Evolutionary conservation across 2,113 vertebrate species (phyloP), one percentile per base, ranked within the genome.

Genomic region (Acrocephalus kingi): DNA sequence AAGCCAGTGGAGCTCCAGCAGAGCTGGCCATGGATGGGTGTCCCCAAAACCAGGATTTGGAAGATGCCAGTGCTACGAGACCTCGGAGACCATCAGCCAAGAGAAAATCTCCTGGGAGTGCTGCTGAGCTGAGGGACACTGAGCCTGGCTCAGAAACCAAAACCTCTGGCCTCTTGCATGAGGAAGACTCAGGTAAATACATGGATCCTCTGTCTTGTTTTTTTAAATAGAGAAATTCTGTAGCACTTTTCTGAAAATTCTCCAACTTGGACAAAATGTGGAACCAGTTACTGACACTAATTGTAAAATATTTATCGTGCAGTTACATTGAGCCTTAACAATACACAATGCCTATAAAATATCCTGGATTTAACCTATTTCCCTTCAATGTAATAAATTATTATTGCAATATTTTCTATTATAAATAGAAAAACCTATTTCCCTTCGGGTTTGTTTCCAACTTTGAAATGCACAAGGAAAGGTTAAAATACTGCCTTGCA

Each of bases 61-160:
- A 75, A 82, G 90, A 21, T 69, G 35, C 21, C 27, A 2, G 10
- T 52, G 33, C 24, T 49, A 0, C 0, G 4, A 48, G 16, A 20
- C 83, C 67, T 72, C 48, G 3, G 13, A 98, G 82, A 28, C 13
- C 64, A 24, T 97, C 98, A 7, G 96, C 95, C 24, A 96, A 86
- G 89, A 95, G 86, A 37, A 74, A 73, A 12, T 89, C 81, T 37
- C 69, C 94, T 6, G 96, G 86, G 41, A 95, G 72, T 28, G 30
- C 21, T 35, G 0, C 54, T 56, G 67, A 51, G 41, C 89, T 71
- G 30, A 27, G 71, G 37, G 73, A 39, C 33, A 18, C 61, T 4
- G 94, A 94, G 19, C 28, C 84, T 56, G 52, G 17, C 63, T 39
- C 41, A 23, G 96, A 95, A 91, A 85, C 78, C 7, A 81, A 17